Conservation (phyloP, 2,113 vertebrate genomes). For the Xiphorhynchus elegans region DNA sequence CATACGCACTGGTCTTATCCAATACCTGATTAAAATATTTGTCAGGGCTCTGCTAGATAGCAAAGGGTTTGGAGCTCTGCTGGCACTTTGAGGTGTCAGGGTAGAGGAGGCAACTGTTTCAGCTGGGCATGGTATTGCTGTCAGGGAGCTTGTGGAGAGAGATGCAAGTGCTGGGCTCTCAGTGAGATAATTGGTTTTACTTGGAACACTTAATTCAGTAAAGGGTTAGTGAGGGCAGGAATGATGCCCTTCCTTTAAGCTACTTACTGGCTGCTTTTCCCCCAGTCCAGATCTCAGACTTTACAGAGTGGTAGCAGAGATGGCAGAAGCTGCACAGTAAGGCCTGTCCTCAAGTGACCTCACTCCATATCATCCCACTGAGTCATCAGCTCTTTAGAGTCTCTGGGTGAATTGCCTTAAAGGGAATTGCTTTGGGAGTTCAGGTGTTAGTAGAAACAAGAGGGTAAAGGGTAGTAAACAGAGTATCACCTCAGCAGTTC, state of each 20-base stretch:
- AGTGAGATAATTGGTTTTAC: neutral
- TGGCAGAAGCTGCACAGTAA: neutral
- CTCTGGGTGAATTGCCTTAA: neutral
- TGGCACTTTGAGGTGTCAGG: neutral
- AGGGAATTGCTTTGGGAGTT: neutral
- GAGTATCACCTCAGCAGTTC: neutral
- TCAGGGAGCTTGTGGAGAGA: neutral
- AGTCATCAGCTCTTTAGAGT: neutral
- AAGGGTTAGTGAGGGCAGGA: neutral
- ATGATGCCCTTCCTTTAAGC: neutral
- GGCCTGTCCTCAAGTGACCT: neutral
- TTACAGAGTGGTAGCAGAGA: neutral
- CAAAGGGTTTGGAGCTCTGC: neutral
- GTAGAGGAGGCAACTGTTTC: neutral
- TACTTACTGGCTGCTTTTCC: neutral
- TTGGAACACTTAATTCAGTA: neutral
- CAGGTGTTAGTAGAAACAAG: neutral
- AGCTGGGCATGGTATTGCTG: neutral
- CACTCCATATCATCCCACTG: neutral
- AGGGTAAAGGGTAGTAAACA: neutral
- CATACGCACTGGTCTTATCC: fast-evolving
- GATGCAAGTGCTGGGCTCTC: neutral
- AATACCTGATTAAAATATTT: neutral
- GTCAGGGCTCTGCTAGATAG: neutral
- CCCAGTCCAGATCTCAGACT: neutral